Evolutionary conservation across 2,113 vertebrate genomes (phyloP), one percentile per base, ranked within the genome.

Genomic region (Macquaria ambigua): DNA sequence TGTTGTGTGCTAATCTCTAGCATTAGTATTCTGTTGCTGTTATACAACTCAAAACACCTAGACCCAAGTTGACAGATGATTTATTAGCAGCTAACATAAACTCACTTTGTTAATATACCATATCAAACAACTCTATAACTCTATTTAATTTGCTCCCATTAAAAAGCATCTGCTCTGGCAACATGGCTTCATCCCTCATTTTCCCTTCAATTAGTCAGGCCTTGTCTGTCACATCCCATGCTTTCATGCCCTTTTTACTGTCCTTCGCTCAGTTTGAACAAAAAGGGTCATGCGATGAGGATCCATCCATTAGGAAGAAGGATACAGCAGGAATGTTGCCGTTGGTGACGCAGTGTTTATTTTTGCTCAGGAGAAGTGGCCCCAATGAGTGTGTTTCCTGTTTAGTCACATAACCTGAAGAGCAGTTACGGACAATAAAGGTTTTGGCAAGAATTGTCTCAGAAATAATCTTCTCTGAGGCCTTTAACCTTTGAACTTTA

Each of bases 251-350:
- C 61, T 71, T 62, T 72, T 83, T 73, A 70, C 70, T 61, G 5
- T 41, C 9, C 6, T 53, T 66, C 41, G 68, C 25, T 76, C 37
- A 63, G 37, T 74, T 18, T 64, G 68, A 84, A 86, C 67, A 78
- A 56, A 87, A 31, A 21, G 14, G 74, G 80, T 85, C 76, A 90
- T 70, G 59, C 15, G 11, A 84, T 53, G 12, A 77, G 66, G 63
- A 64, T 53, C 61, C 72, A 81, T 88, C 76, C 56, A 62, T 86
- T 62, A 83, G 77, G 37, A 50, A 76, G 68, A 75, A 72, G 72
- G 74, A 87, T 77, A 84, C 39, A 58, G 81, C 78, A 74, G 75
- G 72, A 78, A 82, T 67, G 52, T 46, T 74, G 59, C 48, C 61
- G 71, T 74, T 76, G 77, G 25, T 61, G 72, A 78, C 37, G 12